Percentiles rank a stretch among this genome's conserved stretches.
These are phyloP conservation scores for Hippopotamus amphibius DNA, from an alignment of 2,113 vertebrate species.

Conservation along the genomic window DNA sequence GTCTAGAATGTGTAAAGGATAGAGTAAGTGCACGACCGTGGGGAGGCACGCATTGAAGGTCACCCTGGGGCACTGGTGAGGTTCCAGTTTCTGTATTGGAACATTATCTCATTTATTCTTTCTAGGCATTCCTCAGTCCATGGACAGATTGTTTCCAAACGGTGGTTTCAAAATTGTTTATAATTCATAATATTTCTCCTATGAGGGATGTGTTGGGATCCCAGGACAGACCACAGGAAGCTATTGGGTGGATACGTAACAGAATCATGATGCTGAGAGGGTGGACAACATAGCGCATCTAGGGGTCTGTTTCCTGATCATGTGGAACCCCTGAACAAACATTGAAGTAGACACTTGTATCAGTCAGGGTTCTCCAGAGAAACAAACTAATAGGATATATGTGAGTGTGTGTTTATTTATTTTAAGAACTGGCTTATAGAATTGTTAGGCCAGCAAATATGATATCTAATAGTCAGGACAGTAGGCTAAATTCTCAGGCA, in stretches of 20 bases:
- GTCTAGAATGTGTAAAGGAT: not conserved
- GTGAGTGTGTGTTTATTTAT: not conserved
- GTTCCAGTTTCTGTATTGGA: not conserved
- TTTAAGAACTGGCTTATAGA: not conserved
- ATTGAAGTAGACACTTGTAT: not conserved
- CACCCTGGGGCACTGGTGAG: accelerated
- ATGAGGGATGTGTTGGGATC: not conserved
- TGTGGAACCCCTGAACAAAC: not conserved
- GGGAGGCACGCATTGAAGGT: not conserved
- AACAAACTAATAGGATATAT: not conserved
- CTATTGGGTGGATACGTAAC: not conserved
- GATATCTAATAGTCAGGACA: not conserved
- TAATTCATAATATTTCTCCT: not conserved
- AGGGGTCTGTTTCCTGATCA: not conserved
- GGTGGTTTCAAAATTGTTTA: not conserved
- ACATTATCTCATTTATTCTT: not conserved
- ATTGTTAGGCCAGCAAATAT: not conserved
- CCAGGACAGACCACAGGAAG: not conserved
- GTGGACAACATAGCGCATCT: no score
- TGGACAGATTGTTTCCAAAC: not conserved
- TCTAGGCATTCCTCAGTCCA: not conserved
- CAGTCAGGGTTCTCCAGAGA: not conserved
- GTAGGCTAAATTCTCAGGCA: not conserved
- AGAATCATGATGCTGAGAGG: not conserved
- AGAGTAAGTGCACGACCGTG: accelerated